Evolutionary conservation across 2,888 invertebrate species (phyloP).

Genomic region (Tortricodes alternella): DNA sequence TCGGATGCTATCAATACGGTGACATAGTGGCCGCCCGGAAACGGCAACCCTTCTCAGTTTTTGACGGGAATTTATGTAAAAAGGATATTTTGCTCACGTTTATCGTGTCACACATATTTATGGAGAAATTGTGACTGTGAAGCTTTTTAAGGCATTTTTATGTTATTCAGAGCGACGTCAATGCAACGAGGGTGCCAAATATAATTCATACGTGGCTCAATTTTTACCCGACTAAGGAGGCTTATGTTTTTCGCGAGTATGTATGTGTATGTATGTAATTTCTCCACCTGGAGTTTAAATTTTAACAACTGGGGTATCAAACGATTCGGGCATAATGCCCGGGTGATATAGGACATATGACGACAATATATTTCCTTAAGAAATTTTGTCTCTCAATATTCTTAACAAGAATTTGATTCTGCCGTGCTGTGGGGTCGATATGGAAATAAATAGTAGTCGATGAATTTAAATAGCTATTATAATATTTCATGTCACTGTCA

Average conservation of each 20-base stretch:
- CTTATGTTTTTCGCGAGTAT: neutral
- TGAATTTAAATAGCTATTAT: no score
- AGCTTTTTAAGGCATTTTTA: slow-evolving; percentile 6
- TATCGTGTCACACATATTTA: slow-evolving; percentile 38
- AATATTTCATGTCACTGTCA: no score
- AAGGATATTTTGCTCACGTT: slow-evolving; percentile 45
- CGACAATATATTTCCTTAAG: no score
- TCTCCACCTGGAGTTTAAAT: no score
- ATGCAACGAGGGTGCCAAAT: neutral
- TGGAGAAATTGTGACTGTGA: slow-evolving; percentile 22
- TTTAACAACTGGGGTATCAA: no score
- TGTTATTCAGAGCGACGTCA: neutral
- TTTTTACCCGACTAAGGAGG: neutral
- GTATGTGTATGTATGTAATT: no score
- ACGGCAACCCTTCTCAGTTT: slow-evolving; percentile 36
- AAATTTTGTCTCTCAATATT: no score
- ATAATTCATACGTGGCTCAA: neutral
- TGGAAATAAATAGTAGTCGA: no score
- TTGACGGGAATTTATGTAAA: slow-evolving; percentile 52
- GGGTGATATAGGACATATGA: no score
- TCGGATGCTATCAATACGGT: slow-evolving; percentile 13
- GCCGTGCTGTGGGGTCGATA: no score
- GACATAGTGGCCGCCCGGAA: slow-evolving; percentile 26
- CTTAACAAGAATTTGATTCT: no score
- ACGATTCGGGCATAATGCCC: no score